A percentile compares a stretch with the other conserved stretches of the same genome.
Conservation (phyloP, 2,113 vertebrate species). For the Petroica traversi region DNA sequence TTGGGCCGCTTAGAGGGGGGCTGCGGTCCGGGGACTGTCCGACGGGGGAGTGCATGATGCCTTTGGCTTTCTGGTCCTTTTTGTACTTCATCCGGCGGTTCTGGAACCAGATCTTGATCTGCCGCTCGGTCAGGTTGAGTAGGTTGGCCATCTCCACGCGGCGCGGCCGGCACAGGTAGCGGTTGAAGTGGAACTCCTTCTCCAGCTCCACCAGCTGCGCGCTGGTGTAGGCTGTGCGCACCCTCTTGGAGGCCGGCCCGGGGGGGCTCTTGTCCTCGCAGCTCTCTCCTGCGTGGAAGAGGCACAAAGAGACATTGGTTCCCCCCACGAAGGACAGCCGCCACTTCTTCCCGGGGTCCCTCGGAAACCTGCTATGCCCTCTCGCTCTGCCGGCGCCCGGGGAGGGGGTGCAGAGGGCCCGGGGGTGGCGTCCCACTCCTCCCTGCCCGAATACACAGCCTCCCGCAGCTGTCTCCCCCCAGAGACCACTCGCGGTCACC, state of each 20-base stretch:
- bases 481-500: not conserved
- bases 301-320: not conserved
- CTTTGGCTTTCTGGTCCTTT: conserved; percentile 99
- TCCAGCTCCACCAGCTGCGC: conserved; percentile 97
- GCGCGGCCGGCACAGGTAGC: conserved; percentile 94
- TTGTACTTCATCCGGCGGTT: conserved; percentile 99
- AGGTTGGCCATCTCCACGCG: conserved; percentile 98
- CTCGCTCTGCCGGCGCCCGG: not conserved
- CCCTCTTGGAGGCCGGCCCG: conserved; percentile 93
- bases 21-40: conserved; percentile 97
- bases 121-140: conserved; percentile 95
- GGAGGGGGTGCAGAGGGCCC: not conserved
- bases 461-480: not conserved
- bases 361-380: not conserved
- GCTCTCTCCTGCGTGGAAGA: conserved; percentile 83
- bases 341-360: not conserved
- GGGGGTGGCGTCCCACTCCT: not conserved
- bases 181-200: conserved; percentile 99
- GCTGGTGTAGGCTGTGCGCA: conserved; percentile 96
- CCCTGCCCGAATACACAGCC: not conserved
- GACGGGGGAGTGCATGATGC: conserved; percentile 94
- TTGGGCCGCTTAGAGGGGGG: conserved; percentile 89
- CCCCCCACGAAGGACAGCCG: not conserved
- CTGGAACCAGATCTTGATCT: conserved; percentile 99
- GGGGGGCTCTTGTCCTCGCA: conserved; percentile 97